Percentiles rank a stretch among this genome's conserved stretches.
These are phyloP conservation scores for Choreutis nemorana DNA, from an alignment of 2,888 invertebrate genomes.

Conservation along the genomic window DNA sequence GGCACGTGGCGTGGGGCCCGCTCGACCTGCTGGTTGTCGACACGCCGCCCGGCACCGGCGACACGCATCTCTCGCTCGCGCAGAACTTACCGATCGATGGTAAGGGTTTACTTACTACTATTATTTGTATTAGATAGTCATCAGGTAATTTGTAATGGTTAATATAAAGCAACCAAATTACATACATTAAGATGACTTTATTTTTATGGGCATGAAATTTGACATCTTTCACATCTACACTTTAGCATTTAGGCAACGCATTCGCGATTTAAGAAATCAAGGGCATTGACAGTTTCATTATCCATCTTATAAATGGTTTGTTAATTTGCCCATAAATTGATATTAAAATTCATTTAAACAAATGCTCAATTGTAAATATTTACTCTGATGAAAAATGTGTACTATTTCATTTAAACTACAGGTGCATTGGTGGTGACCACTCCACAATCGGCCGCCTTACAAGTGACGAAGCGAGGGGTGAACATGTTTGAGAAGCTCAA, in stretches of 20 bases:
- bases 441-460: slow-evolving; percentile 86
- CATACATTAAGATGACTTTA: too few relatives aligned
- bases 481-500: slow-evolving; percentile 87
- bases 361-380: background rate
- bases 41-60: slow-evolving; percentile 97
- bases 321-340: too few relatives aligned
- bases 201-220: background rate
- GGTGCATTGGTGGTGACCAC: slow-evolving; percentile 92
- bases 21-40: slow-evolving; percentile 90
- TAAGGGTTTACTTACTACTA: too few relatives aligned
- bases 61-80: slow-evolving; percentile 89
- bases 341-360: too few relatives aligned
- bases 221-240: slow-evolving; percentile 1
- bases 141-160: too few relatives aligned
- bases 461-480: slow-evolving; percentile 86
- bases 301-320: too few relatives aligned
- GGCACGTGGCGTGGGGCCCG: slow-evolving; percentile 89
- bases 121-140: too few relatives aligned
- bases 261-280: background rate
- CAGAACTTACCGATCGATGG: slow-evolving; percentile 90
- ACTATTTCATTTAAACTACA: slow-evolving; percentile 34
- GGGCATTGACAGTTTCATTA: too few relatives aligned
- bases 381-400: too few relatives aligned
- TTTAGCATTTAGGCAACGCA: too few relatives aligned
- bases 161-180: too few relatives aligned